Evolutionary conservation across 30 jellyfish, hydroid and myxozoan species (phyloP).

Genomic region (Turritopsis rubra): DNA sequence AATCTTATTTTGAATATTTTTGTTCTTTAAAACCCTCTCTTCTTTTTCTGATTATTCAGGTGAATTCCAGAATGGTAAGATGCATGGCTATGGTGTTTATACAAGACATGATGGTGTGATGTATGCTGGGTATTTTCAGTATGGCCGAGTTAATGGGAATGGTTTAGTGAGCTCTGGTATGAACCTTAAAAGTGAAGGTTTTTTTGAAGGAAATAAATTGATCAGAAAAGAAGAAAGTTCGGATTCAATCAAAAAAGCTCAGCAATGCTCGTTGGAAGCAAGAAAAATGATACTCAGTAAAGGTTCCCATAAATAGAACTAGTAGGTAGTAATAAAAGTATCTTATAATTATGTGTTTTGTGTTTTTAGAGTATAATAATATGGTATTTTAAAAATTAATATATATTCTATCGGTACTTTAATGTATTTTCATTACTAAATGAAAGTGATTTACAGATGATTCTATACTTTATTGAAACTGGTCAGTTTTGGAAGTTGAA

Average conservation of each 20-base stretch:
- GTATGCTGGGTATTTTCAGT: constrained; percentile 69
- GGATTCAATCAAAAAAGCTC: constrained; percentile 73
- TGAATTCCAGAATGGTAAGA: constrained; percentile 75
- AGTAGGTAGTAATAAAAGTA: no score
- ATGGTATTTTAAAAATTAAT: no score
- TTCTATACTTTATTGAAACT: no score
- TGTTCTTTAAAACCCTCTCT: no score
- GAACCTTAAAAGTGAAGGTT: constrained; percentile 72
- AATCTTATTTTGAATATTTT: no score
- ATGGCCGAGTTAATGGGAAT: constrained; percentile 81
- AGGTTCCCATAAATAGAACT: background rate
- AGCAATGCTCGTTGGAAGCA: constrained; percentile 66
- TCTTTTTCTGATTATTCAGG: no score
- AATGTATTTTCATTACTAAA: no score
- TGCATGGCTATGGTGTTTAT: constrained; percentile 76
- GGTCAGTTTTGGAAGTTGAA: no score
- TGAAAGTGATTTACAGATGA: no score
- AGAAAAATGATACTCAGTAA: constrained; percentile 52
- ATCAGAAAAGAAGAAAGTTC: constrained; percentile 59
- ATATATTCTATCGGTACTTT: no score
- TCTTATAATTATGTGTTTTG: no score
- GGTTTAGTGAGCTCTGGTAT: constrained; percentile 62
- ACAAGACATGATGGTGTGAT: constrained; percentile 72
- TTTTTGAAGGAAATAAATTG: constrained; percentile 75
- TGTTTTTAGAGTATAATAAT: no score